Percentiles rank a stretch among this genome's conserved stretches.
Conservation (phyloP, 2,888 invertebrate species). For the Polydrusus tereticollis region DNA sequence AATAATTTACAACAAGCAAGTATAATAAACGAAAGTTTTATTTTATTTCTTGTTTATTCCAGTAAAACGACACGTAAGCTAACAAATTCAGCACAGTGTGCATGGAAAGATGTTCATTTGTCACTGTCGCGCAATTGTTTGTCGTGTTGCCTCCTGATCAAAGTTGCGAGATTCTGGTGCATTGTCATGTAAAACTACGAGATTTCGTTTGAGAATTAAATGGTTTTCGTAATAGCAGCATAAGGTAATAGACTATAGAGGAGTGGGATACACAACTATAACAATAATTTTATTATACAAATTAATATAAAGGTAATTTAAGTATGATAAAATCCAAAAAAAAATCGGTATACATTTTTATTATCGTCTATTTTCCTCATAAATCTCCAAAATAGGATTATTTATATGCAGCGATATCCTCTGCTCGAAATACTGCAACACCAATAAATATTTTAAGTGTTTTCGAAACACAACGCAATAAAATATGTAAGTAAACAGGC, state of each 20-base stretch:
- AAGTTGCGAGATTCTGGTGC: constrained; percentile 51
- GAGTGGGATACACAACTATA: neutral
- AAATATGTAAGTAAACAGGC: too few species aligned
- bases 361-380: too few species aligned
- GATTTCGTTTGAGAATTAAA: constrained; percentile 3
- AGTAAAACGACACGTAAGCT: constrained; percentile 11
- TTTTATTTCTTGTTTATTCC: neutral
- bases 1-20: too few species aligned
- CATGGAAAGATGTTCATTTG: constrained; percentile 53
- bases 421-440: too few species aligned
- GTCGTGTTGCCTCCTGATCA: constrained; percentile 50
- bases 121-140: constrained; percentile 55
- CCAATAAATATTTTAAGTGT: too few species aligned
- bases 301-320: too few species aligned
- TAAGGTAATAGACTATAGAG: neutral
- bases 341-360: too few species aligned
- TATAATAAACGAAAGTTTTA: neutral
- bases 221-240: neutral
- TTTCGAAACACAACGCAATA: too few species aligned
- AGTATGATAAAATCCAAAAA: too few species aligned
- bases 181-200: constrained; percentile 54
- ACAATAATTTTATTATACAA: too few species aligned
- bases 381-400: too few species aligned
- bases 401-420: too few species aligned
- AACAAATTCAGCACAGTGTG: neutral